Base-by-base conservation (phyloP, 1,140 invertebrate species). In the Aphaenogaster ashmeadi region DNA sequence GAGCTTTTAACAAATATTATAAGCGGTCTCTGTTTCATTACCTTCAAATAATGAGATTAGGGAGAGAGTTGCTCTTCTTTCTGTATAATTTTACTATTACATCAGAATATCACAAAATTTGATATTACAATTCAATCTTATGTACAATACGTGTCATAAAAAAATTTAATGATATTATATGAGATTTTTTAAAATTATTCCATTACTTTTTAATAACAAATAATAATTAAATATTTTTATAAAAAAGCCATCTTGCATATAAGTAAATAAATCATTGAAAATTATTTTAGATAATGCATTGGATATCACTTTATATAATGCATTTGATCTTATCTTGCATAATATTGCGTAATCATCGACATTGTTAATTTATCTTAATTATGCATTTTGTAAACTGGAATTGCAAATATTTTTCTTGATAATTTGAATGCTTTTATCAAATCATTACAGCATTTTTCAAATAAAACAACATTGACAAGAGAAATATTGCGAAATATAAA, bases 401-500 rank as follows among this genome's bases (percentile, higher is more conserved):
- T 38, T 36, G 8, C 18, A 5, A 15, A 38, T 56, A 5, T 38
- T 38, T 56, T 75, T 38, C 4, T 13, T 36, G 33, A 54, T 1
- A 11, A 75, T 56, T 2, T 75, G 0, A 3, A 56, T 21, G 15
- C 21, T 74, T 54, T 38, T n/a, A n/a, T 56, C 6, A 50, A 52
- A 9, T 50, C 11, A 33, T 33, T 50, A 27, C 8, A 3, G 1
- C 54, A 81, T 81, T 50, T 69, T 52, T 27, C 7, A 2, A 13
- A 54, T 21, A 21, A 81, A 56, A 5, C 6, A 56, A 33, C 2
- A 13, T 75, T 58, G 13, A 60, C 2, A 18, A 66, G 9, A 41
- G 2, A 33, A 54, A 50, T 9, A n/a, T 85, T 83, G 38, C 38
- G 8, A 79, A 66, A 66, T 66, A n/a, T 56, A 86, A 79, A 52